These are phyloP conservation scores for Orthochromis indermauri DNA, from an alignment of 2,113 vertebrate genomes.

Conservation along the genomic window DNA sequence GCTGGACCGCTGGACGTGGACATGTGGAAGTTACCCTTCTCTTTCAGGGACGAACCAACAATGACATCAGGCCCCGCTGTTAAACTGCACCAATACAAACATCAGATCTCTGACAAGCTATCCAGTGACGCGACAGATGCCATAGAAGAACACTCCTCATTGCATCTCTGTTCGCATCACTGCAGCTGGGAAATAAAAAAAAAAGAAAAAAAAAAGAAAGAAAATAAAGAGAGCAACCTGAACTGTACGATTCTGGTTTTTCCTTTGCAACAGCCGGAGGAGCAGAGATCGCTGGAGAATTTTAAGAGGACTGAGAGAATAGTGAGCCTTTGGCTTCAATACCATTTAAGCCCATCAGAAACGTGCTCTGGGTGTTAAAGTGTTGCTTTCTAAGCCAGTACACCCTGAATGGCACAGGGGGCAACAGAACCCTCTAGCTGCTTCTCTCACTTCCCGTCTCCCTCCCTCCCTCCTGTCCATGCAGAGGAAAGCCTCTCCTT, in stretches of 20 bases:
- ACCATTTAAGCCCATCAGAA: conserved; percentile 44
- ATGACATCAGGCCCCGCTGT: background rate
- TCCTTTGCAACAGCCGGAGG: background rate
- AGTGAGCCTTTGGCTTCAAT: conserved; percentile 50
- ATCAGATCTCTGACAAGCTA: background rate
- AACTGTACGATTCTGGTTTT: background rate
- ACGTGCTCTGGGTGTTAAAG: conserved; percentile 58
- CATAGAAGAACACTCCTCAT: conserved; percentile 7
- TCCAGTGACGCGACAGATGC: background rate
- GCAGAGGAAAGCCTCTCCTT: conserved; percentile 46
- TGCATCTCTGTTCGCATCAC: background rate
- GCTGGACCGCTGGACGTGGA: conserved; percentile 29
- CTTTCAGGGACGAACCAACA: conserved; percentile 1
- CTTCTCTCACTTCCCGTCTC: background rate
- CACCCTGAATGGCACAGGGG: background rate
- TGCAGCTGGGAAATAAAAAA: background rate
- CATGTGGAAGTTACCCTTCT: background rate
- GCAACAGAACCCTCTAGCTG: background rate
- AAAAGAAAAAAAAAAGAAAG: background rate
- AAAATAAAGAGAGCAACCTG: background rate
- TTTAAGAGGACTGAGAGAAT: conserved; percentile 40
- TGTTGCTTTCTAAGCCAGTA: conserved; percentile 11
- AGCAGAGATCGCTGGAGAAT: conserved; percentile 32
- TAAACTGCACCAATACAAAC: background rate
- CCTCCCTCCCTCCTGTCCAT: background rate